Conservation (phyloP, 2,888 invertebrate species). For the Drosophila mayaguana region DNA sequence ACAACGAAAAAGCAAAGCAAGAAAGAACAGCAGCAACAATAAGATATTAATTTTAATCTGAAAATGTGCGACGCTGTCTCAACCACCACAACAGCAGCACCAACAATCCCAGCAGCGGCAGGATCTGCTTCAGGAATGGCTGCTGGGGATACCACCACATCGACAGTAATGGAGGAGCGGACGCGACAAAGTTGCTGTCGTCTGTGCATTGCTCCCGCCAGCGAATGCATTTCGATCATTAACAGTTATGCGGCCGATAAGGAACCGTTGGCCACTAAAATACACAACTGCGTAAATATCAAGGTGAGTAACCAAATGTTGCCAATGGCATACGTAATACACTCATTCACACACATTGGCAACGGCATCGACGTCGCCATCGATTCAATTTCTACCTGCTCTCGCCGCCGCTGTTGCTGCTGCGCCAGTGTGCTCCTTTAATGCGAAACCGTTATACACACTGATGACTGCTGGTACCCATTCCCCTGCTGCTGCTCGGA, state of each 20-base stretch:
- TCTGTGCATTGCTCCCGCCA: constrained; percentile 85
- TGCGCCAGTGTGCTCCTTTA: constrained; percentile 15
- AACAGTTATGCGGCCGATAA: constrained; percentile 85
- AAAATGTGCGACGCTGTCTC: constrained; percentile 74
- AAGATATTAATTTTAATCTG: constrained; percentile 26
- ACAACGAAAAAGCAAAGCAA: constrained; percentile 40
- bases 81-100: constrained; percentile 30
- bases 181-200: constrained; percentile 84
- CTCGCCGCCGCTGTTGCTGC: not conserved
- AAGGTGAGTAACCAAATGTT: constrained; percentile 81
- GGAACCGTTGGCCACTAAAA: constrained; percentile 85
- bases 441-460: constrained; percentile 56
- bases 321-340: constrained; percentile 40
- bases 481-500: constrained; percentile 22
- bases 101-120: constrained; percentile 11
- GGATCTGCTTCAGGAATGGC: constrained; percentile 16
- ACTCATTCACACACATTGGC: constrained; percentile 16
- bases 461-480: constrained; percentile 29
- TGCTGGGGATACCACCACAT: constrained; percentile 20
- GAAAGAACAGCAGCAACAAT: constrained; percentile 33
- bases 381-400: constrained; percentile 46
- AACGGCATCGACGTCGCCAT: constrained; percentile 19
- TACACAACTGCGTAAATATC: constrained; percentile 84
- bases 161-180: constrained; percentile 42
- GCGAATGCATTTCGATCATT: constrained; percentile 85